phyloP scores from a whole-genome alignment of 2,888 invertebrate genomes.

The Callinectes sapidus region DNA sequence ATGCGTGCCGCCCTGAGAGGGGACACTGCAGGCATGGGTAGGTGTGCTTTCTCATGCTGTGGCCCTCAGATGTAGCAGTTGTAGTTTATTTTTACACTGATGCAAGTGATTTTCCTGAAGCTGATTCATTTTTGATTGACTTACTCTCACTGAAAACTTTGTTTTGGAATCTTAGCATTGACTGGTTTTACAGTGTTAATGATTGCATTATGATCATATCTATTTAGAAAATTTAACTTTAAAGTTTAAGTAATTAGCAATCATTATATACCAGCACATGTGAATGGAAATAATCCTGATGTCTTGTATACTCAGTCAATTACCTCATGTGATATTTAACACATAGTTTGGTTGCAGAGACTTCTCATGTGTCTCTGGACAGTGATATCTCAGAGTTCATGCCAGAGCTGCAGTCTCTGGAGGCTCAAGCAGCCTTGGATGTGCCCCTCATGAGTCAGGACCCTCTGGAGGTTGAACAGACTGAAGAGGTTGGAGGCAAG shows the following conservation, averaged over 20 bases:
- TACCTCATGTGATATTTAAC: not conserved
- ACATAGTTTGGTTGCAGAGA: slow-evolving; percentile 47
- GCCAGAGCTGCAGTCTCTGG: slow-evolving; percentile 66
- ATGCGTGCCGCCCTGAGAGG: slow-evolving; percentile 60
- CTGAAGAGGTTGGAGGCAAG: not conserved
- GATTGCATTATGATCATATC: too few relatives aligned
- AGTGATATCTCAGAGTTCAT: slow-evolving; percentile 69
- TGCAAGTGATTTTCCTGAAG: not conserved
- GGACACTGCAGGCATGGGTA: slow-evolving; percentile 62
- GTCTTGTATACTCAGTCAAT: not conserved
- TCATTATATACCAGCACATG: not conserved
- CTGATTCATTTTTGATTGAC: too few relatives aligned
- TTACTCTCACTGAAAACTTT: too few relatives aligned
- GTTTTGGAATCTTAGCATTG: too few relatives aligned
- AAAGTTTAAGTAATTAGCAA: too few relatives aligned
- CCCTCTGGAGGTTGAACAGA: slow-evolving; percentile 61
- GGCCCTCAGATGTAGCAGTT: not conserved
- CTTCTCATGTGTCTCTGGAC: slow-evolving; percentile 60
- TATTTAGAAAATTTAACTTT: too few relatives aligned
- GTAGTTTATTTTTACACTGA: not conserved
- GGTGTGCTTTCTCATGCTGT: not conserved
- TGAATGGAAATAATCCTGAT: not conserved
- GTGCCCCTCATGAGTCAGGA: slow-evolving; percentile 68
- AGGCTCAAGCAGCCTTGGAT: slow-evolving; percentile 70
- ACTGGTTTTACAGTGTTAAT: too few relatives aligned